Percentiles rank a stretch among this genome's conserved stretches.
Conservation (phyloP, 2,113 vertebrate species). For the Rhagologus leucostigma region DNA sequence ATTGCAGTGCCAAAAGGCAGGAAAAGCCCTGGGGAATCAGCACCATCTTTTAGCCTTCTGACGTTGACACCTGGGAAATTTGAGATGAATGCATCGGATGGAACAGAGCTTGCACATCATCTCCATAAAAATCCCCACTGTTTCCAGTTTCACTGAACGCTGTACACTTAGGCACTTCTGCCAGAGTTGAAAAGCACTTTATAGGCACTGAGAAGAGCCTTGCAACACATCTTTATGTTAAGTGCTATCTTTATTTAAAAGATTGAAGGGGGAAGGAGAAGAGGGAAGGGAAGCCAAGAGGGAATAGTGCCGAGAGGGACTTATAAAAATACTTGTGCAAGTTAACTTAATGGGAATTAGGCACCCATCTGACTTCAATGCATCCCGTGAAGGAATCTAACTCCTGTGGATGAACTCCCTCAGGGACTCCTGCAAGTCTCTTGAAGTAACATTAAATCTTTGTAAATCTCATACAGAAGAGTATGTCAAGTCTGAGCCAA, state of each 20-base stretch:
- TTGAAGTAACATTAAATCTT: background rate
- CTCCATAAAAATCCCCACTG: background rate
- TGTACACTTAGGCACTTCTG: background rate
- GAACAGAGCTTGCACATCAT: background rate
- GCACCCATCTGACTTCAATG: background rate
- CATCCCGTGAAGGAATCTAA: background rate
- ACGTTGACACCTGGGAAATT: background rate
- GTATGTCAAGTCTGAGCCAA: background rate
- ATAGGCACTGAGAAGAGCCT: background rate
- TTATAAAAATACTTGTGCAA: background rate
- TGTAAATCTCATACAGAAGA: background rate
- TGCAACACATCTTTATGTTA: conserved; percentile 10
- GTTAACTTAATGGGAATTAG: conserved; percentile 27
- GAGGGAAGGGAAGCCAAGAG: conserved; percentile 4
- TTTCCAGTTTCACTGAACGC: background rate
- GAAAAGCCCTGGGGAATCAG: background rate
- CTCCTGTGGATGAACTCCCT: background rate
- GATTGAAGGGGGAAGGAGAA: background rate
- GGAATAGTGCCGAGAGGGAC: background rate
- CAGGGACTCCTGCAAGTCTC: background rate
- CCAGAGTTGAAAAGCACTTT: conserved; percentile 31
- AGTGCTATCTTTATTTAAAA: conserved; percentile 39
- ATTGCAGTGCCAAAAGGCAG: background rate
- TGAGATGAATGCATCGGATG: background rate
- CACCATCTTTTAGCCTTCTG: background rate